Evolutionary conservation across 2,797 vertebrate genomes (phyloP).

Genomic region (Cryptoprocta ferox): DNA sequence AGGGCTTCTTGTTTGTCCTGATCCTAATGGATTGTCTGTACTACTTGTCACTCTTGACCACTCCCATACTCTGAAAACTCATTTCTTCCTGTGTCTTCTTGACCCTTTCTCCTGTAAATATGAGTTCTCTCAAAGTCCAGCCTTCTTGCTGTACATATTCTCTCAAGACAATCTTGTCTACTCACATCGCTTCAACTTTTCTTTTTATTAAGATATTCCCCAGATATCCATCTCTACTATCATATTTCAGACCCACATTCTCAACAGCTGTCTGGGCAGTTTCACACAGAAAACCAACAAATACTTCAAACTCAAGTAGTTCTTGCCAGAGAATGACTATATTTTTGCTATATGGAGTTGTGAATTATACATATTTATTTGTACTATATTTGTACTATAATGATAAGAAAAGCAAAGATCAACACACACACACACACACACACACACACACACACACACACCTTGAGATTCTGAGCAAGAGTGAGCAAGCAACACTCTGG

Average conservation of each 20-base stretch:
- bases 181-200: background rate
- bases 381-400: background rate
- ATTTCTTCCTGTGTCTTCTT: background rate
- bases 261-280: background rate
- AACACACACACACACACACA: background rate
- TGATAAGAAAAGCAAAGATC: background rate
- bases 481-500: background rate
- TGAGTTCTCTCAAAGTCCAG: background rate
- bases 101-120: background rate
- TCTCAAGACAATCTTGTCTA: background rate
- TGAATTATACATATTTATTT: background rate
- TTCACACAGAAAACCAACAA: background rate
- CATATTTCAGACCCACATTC: background rate
- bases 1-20: background rate
- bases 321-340: background rate
- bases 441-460: background rate
- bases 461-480: background rate
- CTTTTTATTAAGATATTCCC: background rate
- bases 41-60: background rate
- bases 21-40: background rate
- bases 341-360: background rate
- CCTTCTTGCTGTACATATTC: background rate
- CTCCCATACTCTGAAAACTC: background rate
- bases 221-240: background rate
- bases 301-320: background rate